Base-by-base conservation (phyloP, 2,797 vertebrate species). In the Octomys mimax region DNA sequence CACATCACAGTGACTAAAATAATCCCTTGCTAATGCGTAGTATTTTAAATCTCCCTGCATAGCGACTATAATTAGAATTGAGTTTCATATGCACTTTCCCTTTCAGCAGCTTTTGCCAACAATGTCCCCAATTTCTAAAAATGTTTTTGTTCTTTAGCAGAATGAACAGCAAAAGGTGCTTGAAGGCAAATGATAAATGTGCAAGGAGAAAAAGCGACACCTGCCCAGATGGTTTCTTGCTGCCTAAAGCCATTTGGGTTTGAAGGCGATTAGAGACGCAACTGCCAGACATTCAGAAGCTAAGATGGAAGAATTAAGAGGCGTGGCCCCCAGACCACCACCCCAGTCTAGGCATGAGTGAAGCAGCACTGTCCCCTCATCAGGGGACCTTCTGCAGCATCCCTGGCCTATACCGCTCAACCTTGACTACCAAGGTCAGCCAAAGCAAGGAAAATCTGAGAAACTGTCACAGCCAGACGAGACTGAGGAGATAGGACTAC, bases 41-140 rank as follows among this genome's bases (percentile, higher is more conserved):
- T 22, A 14, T 92, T 92, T 95, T 64, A 77, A 70, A 28, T 71
- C 59, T 93, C 36, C 33, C 46, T 46, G n/a, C 52, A 14, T 1
- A 52, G 39, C 10, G n/a, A 13, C 85, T 94, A 79, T 92, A 95
- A 95, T 97, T 96, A 97, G 64, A 86, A 64, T 5, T 18, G n/a
- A 87, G n/a, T 49, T 52, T 28, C 26, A 3, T n/a, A 59, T 18
- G 68, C 22, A 89, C 78, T 66, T 92, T 96, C 71, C 16, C 52
- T 93, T 68, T 87, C 4, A 85, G 57, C 59, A 59, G 18, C 21
- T 36, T 83, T 39, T 57, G 24, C 75, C 86, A 87, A 59, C 3
- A 7, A 80, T 6, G 0, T 26, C 73, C 46, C 71, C 57, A 71
- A 22, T 86, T 84, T 96, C 91, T 91, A 84, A 96, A 93, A 90